Conservation (phyloP, 2,888 invertebrate genomes). For the Sussaba pulchella region DNA sequence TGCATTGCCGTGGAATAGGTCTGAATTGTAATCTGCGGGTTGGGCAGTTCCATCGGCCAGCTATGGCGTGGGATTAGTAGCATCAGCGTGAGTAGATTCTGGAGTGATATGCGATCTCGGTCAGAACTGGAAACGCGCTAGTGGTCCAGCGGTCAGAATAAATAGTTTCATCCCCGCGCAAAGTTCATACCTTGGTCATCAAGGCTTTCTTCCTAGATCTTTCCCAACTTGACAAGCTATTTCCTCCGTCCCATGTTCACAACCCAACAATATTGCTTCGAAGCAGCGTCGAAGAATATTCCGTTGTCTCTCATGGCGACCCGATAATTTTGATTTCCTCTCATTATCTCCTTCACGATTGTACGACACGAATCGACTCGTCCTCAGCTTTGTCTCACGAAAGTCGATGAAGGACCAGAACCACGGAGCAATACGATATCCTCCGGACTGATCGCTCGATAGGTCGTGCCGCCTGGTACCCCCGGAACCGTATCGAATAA, state of each 20-base stretch:
- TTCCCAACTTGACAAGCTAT: background rate
- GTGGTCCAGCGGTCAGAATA: constrained; percentile 35
- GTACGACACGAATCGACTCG: background rate
- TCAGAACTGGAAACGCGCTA: background rate
- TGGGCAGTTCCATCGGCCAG: constrained; percentile 41
- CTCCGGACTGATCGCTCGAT: constrained; percentile 67
- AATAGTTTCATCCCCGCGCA: constrained; percentile 30
- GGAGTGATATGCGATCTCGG: constrained; percentile 38
- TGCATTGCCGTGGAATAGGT: constrained; percentile 57
- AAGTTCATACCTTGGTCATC: constrained; percentile 19
- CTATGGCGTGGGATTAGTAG: constrained; percentile 54
- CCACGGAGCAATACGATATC: constrained; percentile 57
- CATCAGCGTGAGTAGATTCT: constrained; percentile 42
- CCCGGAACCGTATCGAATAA: constrained; percentile 62
- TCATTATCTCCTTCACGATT: background rate
- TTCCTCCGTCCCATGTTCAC: background rate
- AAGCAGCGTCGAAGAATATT: constrained; percentile 4
- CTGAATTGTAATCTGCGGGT: constrained; percentile 50
- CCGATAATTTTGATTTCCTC: background rate
- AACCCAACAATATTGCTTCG: background rate
- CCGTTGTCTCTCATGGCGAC: constrained; percentile 19
- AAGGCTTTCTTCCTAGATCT: background rate
- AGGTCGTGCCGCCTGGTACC: constrained; percentile 71
- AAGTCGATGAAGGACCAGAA: constrained; percentile 53
- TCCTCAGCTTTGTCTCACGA: constrained; percentile 12